These are phyloP conservation scores for Cancer borealis DNA, from an alignment of 2,888 invertebrate genomes.

Conservation along the genomic window DNA sequence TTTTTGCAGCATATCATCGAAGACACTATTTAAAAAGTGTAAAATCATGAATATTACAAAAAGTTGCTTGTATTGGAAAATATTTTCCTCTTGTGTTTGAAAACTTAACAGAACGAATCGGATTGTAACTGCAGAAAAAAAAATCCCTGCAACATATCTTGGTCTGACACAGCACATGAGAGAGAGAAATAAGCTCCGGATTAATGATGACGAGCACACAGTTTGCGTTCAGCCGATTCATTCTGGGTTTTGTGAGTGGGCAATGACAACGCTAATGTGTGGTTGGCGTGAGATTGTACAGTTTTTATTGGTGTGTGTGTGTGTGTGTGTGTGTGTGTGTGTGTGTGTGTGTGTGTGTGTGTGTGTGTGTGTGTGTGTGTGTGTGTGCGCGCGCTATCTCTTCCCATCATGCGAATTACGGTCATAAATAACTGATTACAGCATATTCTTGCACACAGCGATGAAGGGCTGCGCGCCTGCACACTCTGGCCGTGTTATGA, in stretches of 20 bases:
- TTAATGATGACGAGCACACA: background rate
- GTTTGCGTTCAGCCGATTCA: background rate
- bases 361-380: constrained; percentile 14
- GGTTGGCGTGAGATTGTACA: background rate
- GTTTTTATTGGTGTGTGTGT: background rate
- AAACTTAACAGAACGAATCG: background rate
- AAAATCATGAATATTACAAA: background rate
- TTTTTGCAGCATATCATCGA: background rate
- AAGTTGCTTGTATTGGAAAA: background rate
- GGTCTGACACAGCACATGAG: background rate
- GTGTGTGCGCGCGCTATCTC: background rate
- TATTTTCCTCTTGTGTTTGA: background rate
- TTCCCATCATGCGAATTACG: background rate
- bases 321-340: background rate
- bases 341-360: constrained; percentile 17
- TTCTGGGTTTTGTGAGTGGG: background rate
- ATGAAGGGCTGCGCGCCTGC: background rate
- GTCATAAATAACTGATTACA: background rate
- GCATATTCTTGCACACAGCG: background rate
- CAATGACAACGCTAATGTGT: background rate
- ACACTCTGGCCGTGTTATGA: background rate
- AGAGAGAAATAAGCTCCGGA: background rate
- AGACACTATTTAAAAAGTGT: background rate
- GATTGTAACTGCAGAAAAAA: background rate
- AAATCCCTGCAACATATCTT: background rate